Percentiles rank a stretch among this genome's conserved stretches.
Conservation (phyloP, 1,140 invertebrate species). For the Adelges cooleyi region DNA sequence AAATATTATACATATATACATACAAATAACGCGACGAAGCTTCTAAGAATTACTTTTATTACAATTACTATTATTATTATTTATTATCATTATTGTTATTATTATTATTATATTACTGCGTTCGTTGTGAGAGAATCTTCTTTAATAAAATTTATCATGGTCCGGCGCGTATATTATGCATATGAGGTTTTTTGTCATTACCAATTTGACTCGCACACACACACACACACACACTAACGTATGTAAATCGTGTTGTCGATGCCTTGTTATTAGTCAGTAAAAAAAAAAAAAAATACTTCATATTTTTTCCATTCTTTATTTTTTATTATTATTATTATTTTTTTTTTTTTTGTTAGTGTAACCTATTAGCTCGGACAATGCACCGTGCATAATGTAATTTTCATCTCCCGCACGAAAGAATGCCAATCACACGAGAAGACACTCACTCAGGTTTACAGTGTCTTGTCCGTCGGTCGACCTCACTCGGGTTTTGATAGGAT, state of each 20-base stretch:
- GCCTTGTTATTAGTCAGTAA: slow-evolving; percentile 23
- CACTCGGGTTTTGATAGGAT: background rate
- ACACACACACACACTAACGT: background rate
- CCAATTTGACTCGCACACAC: slow-evolving; percentile 27
- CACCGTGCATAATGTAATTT: slow-evolving; percentile 29
- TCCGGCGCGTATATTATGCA: background rate
- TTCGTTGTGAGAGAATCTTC: slow-evolving; percentile 23
- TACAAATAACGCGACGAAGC: background rate
- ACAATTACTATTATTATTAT: background rate
- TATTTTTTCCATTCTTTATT: too few relatives aligned
- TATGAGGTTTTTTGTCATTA: slow-evolving; percentile 29
- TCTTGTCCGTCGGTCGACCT: background rate
- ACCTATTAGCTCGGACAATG: slow-evolving; percentile 24
- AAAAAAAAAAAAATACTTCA: too few relatives aligned
- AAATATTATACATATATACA: too few relatives aligned
- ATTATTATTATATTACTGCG: too few relatives aligned
- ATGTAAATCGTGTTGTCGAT: slow-evolving; percentile 28
- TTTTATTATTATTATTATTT: too few relatives aligned
- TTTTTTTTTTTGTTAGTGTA: slow-evolving; percentile 21
- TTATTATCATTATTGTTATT: background rate
- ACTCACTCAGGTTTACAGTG: too few relatives aligned
- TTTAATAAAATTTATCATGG: slow-evolving; percentile 26
- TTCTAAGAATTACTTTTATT: slow-evolving; percentile 14
- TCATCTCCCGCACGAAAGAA: slow-evolving; percentile 27
- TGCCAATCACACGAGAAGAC: slow-evolving; percentile 19